Evolutionary conservation across 2,888 invertebrate genomes (phyloP).

Genomic region (Lasioglossum lativentre): DNA sequence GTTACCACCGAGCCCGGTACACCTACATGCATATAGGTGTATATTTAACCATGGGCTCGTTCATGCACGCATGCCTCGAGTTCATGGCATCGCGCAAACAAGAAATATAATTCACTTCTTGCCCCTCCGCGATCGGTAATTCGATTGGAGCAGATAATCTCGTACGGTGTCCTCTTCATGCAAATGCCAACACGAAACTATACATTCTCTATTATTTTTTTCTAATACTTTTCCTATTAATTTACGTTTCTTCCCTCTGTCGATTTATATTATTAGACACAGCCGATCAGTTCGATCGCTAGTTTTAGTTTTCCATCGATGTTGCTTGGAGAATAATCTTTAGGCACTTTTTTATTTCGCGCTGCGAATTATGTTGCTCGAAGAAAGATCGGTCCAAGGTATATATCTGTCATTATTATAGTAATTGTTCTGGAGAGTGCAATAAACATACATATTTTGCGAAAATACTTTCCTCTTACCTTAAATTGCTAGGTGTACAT

Average conservation of each 20-base stretch:
- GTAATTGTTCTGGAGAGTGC: neutral
- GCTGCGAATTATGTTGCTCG: neutral
- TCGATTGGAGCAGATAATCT: slow-evolving; percentile 5
- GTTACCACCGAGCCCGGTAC: slow-evolving; percentile 46
- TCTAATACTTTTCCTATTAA: neutral
- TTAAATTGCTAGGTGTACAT: neutral
- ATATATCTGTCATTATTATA: neutral
- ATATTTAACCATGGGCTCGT: slow-evolving; percentile 72
- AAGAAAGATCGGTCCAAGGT: neutral
- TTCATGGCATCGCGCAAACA: slow-evolving; percentile 47
- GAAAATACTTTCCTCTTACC: neutral
- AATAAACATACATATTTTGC: neutral
- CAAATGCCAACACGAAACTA: neutral
- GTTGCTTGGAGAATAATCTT: neutral
- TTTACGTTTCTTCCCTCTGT: neutral
- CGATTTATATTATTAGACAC: neutral
- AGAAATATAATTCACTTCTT: slow-evolving; percentile 49
- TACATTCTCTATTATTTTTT: neutral
- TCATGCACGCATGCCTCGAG: slow-evolving; percentile 54
- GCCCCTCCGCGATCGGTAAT: slow-evolving; percentile 1
- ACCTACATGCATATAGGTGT: slow-evolving; percentile 61
- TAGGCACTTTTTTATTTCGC: neutral
- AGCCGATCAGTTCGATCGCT: neutral
- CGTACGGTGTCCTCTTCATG: neutral
- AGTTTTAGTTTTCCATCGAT: neutral